Evolutionary conservation across 2,113 vertebrate genomes (phyloP).

Genomic region (Atractosteus spatula): DNA sequence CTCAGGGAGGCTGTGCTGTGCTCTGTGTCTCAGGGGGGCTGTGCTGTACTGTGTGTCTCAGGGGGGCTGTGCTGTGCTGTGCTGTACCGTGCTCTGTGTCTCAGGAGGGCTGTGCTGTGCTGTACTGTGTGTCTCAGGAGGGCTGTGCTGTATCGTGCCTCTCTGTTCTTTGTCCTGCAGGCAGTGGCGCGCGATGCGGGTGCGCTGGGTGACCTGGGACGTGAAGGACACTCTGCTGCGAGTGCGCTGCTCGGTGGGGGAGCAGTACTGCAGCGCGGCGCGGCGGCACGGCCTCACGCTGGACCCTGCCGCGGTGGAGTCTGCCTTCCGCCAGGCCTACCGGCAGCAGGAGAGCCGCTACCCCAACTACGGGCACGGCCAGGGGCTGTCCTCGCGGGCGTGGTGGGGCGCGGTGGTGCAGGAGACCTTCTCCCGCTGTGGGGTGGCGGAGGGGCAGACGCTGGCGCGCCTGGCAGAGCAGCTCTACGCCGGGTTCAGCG

Average conservation of each 20-base stretch:
- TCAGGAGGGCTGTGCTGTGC: too few species aligned
- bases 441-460: constrained; percentile 57
- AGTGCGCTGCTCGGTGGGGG: constrained; percentile 72
- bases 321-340: constrained; percentile 65
- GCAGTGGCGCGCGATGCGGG: constrained; percentile 38
- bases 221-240: constrained; percentile 86
- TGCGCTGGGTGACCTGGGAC: constrained; percentile 85
- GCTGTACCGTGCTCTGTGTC: too few species aligned
- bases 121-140: too few species aligned
- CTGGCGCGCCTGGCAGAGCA: constrained; percentile 62
- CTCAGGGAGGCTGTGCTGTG: too few species aligned
- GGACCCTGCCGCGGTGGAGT: constrained; percentile 50
- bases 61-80: too few species aligned
- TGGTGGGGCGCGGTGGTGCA: constrained; percentile 81
- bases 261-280: constrained; percentile 77
- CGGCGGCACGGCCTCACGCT: constrained; percentile 63
- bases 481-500: constrained; percentile 76
- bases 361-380: constrained; percentile 80
- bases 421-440: constrained; percentile 73
- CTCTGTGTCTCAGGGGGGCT: too few species aligned
- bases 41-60: too few species aligned
- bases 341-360: constrained; percentile 57
- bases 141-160: too few species aligned
- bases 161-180: too few species aligned
- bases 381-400: constrained; percentile 70